These are phyloP conservation scores for Yponomeuta evonymella DNA, from an alignment of 2,888 invertebrate genomes.

Conservation along the genomic window DNA sequence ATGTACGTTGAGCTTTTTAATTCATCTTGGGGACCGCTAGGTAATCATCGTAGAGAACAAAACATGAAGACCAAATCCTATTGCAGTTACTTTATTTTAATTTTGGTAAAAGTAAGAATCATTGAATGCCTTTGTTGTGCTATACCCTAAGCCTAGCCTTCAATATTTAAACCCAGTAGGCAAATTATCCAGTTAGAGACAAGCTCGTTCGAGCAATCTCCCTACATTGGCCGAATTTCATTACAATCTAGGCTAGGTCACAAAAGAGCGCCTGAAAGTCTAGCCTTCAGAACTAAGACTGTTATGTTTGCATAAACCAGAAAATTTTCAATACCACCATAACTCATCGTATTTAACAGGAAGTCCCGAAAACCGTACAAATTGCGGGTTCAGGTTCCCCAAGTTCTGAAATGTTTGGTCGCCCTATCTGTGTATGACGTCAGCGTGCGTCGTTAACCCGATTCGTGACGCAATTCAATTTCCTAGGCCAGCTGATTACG, in stretches of 20 bases:
- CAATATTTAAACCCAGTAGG: not conserved
- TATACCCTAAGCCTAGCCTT: not conserved
- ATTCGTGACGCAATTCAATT: slow-evolving; percentile 33
- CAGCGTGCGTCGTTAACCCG: slow-evolving; percentile 28
- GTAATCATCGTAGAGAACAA: too few species aligned
- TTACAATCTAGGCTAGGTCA: not conserved
- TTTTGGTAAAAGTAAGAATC: too few species aligned
- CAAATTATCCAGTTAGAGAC: not conserved
- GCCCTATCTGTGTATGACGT: slow-evolving; percentile 24
- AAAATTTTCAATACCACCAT: not conserved
- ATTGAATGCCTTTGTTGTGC: not conserved
- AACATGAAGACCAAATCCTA: too few species aligned
- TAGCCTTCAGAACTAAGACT: not conserved
- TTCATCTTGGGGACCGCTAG: too few species aligned
- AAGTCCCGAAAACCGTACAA: not conserved
- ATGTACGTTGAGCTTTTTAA: too few species aligned
- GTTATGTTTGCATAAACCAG: not conserved
- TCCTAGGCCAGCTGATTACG: slow-evolving; percentile 34
- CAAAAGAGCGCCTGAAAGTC: not conserved
- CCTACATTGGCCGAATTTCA: not conserved
- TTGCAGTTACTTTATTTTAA: too few species aligned
- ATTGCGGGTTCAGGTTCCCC: not conserved
- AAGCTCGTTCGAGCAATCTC: not conserved
- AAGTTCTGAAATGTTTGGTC: slow-evolving; percentile 38
- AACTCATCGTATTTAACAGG: not conserved